These are phyloP conservation scores for Holocentrus rufus DNA, from an alignment of 2,797 vertebrate species.

Conservation along the genomic window DNA sequence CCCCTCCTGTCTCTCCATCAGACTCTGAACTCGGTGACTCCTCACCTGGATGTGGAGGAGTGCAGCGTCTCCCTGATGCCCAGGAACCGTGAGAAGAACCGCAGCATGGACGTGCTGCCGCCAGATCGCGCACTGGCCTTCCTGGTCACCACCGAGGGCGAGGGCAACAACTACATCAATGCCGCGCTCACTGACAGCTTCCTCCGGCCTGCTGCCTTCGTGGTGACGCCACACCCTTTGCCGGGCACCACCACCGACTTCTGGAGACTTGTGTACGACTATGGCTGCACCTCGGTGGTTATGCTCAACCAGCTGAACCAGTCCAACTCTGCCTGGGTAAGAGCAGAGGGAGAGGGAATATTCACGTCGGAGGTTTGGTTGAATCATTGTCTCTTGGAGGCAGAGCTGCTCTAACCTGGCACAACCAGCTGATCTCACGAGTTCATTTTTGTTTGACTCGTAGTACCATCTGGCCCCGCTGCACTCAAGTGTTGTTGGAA, in stretches of 20 bases:
- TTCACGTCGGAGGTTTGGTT: neutral
- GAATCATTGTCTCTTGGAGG: neutral
- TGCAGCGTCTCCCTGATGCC: conserved; percentile 94
- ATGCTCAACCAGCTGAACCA: conserved; percentile 99
- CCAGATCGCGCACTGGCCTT: conserved; percentile 94
- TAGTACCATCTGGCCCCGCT: too few species aligned
- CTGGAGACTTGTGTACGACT: conserved; percentile 96
- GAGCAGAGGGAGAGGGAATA: conserved; percentile 41
- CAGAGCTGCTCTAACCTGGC: too few species aligned
- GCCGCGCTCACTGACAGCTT: conserved; percentile 95
- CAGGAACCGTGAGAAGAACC: conserved; percentile 94
- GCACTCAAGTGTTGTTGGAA: too few species aligned
- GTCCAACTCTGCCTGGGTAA: conserved; percentile 97
- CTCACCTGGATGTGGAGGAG: conserved; percentile 92
- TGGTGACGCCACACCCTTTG: conserved; percentile 93
- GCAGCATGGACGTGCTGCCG: conserved; percentile 94
- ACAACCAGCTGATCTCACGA: too few species aligned
- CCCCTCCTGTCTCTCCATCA: conserved; percentile 51
- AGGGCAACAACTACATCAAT: conserved; percentile 94
- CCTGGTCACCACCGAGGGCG: conserved; percentile 89
- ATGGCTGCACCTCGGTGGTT: conserved; percentile 94
- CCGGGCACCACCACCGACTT: conserved; percentile 93
- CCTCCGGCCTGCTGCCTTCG: conserved; percentile 89
- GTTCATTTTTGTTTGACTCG: too few species aligned
- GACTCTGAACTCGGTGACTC: conserved; percentile 96